A percentile compares a stretch with the other conserved stretches of the same genome.
phyloP scores from a whole-genome alignment of 2,113 vertebrate species.

The Thalassoma bifasciatum region DNA sequence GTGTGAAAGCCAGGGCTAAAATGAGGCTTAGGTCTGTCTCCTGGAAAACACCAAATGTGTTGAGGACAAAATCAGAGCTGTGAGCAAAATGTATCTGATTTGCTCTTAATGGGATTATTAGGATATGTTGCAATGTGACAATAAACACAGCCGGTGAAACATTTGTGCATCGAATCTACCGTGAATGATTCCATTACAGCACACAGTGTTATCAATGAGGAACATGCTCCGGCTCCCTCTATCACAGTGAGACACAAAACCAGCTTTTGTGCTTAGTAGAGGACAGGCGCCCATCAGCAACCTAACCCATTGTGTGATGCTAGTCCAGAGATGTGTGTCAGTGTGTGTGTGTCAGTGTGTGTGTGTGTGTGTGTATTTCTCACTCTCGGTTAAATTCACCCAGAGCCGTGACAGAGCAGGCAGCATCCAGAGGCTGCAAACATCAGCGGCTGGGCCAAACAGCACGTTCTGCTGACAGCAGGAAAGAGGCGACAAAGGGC shows the following conservation, averaged over 20 bases:
- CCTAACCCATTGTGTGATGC: constrained; percentile 34
- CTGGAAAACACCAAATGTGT: constrained; percentile 26
- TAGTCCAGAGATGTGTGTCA: constrained; percentile 26
- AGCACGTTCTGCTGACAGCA: constrained; percentile 57
- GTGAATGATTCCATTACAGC: constrained; percentile 60
- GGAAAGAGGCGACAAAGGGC: constrained; percentile 40
- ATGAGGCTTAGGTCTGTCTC: constrained; percentile 3
- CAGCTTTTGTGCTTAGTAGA: constrained; percentile 51
- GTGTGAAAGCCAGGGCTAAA: neutral
- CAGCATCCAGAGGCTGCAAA: constrained; percentile 55
- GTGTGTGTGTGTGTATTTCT: constrained; percentile 29
- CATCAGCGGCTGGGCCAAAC: constrained; percentile 36
- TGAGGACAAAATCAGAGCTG: constrained; percentile 34
- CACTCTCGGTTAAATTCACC: constrained; percentile 36
- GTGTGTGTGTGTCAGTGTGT: neutral
- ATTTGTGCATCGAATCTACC: constrained; percentile 63
- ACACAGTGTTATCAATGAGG: constrained; percentile 59
- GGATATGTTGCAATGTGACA: constrained; percentile 33
- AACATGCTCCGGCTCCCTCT: constrained; percentile 55
- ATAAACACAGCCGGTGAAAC: constrained; percentile 49
- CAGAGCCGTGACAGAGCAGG: constrained; percentile 25
- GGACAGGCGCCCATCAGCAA: constrained; percentile 40
- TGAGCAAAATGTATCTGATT: constrained; percentile 30
- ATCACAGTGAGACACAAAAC: constrained; percentile 56
- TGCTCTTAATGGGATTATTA: constrained; percentile 52